These are phyloP conservation scores for Luperina testacea DNA, from an alignment of 2,888 invertebrate species.

Conservation along the genomic window DNA sequence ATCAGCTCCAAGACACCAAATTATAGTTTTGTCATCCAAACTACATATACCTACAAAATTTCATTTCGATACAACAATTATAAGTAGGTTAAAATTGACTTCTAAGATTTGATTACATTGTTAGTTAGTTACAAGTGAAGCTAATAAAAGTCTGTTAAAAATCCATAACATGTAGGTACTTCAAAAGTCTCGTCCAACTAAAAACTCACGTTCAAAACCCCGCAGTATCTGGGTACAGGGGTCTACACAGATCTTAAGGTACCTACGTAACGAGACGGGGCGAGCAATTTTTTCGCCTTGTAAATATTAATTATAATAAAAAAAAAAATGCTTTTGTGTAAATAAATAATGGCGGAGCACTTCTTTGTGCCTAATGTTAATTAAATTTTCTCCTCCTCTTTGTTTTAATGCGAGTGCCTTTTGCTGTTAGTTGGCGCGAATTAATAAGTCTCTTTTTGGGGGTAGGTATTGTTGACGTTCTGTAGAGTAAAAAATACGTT, in stretches of 20 bases:
- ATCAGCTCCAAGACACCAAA: neutral
- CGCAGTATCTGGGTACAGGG: constrained; percentile 54
- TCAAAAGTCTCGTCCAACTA: neutral
- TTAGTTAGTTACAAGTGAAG: neutral
- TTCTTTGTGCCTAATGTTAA: constrained; percentile 84
- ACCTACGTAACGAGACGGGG: constrained; percentile 42
- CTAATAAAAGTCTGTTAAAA: neutral
- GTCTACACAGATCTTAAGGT: constrained; percentile 64
- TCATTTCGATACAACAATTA: neutral
- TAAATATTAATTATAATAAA: constrained; percentile 89
- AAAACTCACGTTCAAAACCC: constrained; percentile 9
- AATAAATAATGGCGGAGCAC: constrained; percentile 84
- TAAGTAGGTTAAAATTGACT: neutral
- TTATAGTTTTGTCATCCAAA: neutral
- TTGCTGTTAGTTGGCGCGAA: constrained; percentile 77
- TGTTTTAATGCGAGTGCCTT: constrained; percentile 87
- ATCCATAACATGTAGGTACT: neutral
- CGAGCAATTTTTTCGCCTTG: constrained; percentile 78
- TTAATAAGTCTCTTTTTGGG: constrained; percentile 51
- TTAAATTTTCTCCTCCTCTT: constrained; percentile 84
- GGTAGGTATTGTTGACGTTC: constrained; percentile 48
- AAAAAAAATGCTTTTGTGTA: constrained; percentile 85
- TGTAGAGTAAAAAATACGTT: constrained; percentile 8
- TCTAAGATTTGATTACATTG: too few species aligned
- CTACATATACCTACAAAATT: neutral